Evolutionary conservation across 37 sponge, comb jelly and placozoan species (phyloP).

Genomic region (Beroe ovata): DNA sequence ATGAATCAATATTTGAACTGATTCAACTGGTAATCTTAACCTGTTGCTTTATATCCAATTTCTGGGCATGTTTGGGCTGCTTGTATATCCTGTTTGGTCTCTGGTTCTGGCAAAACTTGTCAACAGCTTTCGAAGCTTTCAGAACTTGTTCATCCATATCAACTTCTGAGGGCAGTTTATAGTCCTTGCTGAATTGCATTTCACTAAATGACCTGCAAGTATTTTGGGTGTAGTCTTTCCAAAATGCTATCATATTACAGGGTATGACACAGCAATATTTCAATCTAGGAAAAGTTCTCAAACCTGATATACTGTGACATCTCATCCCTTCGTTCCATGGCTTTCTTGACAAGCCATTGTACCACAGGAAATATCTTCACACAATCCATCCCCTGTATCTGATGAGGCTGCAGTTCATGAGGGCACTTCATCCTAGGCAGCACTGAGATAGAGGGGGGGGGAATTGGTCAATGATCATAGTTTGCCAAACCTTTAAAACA

Average conservation of each 20-base stretch:
- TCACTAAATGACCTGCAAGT: slow-evolving; percentile 11
- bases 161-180: slow-evolving; percentile 29
- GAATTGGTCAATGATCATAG: too few relatives aligned
- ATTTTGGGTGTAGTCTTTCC: background rate
- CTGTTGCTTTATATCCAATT: slow-evolving; percentile 49
- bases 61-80: slow-evolving; percentile 15
- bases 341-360: slow-evolving; percentile 96
- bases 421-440: slow-evolving; percentile 97
- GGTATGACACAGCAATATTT: background rate
- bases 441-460: slow-evolving; percentile 68
- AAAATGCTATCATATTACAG: background rate
- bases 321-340: slow-evolving; percentile 94
- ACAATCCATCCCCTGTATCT: slow-evolving; percentile 97
- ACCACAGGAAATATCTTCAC: slow-evolving; percentile 97
- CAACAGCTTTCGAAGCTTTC: background rate
- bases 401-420: slow-evolving; percentile 96
- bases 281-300: background rate
- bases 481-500: too few relatives aligned
- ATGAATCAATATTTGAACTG: too few relatives aligned
- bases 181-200: slow-evolving; percentile 58
- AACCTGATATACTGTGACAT: slow-evolving; percentile 85
- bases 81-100: slow-evolving; percentile 35
- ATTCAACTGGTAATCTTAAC: too few relatives aligned
- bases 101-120: background rate
- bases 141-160: background rate